Percentiles rank a stretch among this genome's conserved stretches.
Conservation (phyloP, 2,888 invertebrate species). For the Lepidocyrtoides sp. region DNA sequence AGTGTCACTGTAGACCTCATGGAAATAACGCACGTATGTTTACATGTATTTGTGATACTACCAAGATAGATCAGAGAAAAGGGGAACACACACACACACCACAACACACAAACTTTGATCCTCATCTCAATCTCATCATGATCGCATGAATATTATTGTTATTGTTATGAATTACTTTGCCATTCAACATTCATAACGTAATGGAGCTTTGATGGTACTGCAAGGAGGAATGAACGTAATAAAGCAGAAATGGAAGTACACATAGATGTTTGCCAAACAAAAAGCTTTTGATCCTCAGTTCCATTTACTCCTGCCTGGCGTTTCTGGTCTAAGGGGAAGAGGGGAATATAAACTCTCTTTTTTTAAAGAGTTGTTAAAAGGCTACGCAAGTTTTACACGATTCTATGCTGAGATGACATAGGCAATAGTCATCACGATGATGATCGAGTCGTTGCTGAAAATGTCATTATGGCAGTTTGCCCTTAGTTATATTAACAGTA, state of each 20-base stretch:
- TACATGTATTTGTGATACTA: no score
- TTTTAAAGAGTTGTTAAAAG: background rate
- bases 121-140: no score
- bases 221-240: background rate
- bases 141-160: slow-evolving; percentile 27
- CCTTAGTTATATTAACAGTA: background rate
- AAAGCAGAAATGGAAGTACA: background rate
- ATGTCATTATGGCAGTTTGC: background rate
- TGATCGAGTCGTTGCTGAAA: background rate
- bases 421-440: background rate
- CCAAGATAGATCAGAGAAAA: background rate
- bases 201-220: slow-evolving; percentile 42
- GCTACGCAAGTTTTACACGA: background rate
- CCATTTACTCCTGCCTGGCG: slow-evolving; percentile 6
- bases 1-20: no score
- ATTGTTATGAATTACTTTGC: slow-evolving; percentile 42
- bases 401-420: background rate
- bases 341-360: background rate
- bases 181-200: slow-evolving; percentile 61
- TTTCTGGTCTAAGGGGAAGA: background rate
- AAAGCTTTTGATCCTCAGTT: slow-evolving; percentile 68
- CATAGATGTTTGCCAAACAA: slow-evolving; percentile 65
- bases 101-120: background rate
- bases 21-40: no score
- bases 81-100: background rate